These are phyloP conservation scores for Oncopodura yosiiana DNA, from an alignment of 1,140 invertebrate species.

Conservation along the genomic window DNA sequence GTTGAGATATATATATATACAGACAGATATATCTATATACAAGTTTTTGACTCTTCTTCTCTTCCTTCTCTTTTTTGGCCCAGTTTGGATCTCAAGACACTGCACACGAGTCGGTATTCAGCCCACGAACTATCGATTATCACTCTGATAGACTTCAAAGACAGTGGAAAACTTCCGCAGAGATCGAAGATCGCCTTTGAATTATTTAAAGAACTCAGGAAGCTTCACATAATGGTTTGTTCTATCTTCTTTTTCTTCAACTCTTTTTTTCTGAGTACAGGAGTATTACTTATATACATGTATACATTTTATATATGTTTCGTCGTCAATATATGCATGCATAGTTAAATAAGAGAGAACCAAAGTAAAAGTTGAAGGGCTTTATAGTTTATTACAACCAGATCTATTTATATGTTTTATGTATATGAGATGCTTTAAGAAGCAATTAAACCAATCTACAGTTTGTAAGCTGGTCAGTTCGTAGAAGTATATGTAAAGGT, in stretches of 20 bases:
- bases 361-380: no score
- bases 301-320: no score
- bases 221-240: slow-evolving; percentile 30
- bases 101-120: slow-evolving; percentile 28
- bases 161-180: slow-evolving; percentile 28
- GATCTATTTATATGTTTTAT: no score
- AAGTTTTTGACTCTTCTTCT: background rate
- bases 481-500: no score
- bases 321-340: no score
- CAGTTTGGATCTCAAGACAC: slow-evolving; percentile 31
- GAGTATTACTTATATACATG: no score
- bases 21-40: background rate
- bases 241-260: slow-evolving; percentile 4
- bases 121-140: slow-evolving; percentile 36
- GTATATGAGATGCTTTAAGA: no score
- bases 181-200: slow-evolving; percentile 35
- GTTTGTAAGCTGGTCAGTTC: no score
- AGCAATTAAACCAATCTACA: no score
- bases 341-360: no score
- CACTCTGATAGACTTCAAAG: slow-evolving; percentile 36
- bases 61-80: slow-evolving; percentile 7
- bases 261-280: background rate
- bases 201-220: slow-evolving; percentile 34
- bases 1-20: background rate
- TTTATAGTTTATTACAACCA: no score